phyloP scores from a whole-genome alignment of 64 coral and sea anemone genomes.

The Pocillopora damicornis region DNA sequence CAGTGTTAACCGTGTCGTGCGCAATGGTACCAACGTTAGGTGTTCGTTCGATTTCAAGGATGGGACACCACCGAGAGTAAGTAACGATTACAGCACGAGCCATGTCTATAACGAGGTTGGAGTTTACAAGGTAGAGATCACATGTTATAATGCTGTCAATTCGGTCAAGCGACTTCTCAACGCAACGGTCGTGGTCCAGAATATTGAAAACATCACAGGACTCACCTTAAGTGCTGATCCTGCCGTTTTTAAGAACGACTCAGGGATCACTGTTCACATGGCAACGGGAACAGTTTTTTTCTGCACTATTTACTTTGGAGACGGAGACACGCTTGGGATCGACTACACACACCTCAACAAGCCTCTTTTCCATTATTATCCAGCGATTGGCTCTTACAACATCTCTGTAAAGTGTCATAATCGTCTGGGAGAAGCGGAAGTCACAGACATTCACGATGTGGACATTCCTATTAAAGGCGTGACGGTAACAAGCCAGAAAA shows the following conservation, averaged over 20 bases:
- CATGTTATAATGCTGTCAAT: constrained; percentile 79
- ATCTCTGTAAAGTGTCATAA: constrained; percentile 50
- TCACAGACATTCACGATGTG: constrained; percentile 34
- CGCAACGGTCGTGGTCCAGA: constrained; percentile 60
- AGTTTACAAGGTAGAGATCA: constrained; percentile 64
- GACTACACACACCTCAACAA: constrained; percentile 52
- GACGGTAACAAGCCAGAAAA: constrained; percentile 24
- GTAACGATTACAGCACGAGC: constrained; percentile 23
- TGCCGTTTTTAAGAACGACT: constrained; percentile 42
- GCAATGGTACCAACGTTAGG: constrained; percentile 62
- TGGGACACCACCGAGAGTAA: constrained; percentile 33
- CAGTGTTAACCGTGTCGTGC: constrained; percentile 26
- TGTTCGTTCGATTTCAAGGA: constrained; percentile 77
- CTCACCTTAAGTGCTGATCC: constrained; percentile 33
- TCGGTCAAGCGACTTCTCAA: constrained; percentile 69
- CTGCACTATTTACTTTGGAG: constrained; percentile 66
- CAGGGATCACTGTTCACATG: constrained; percentile 47
- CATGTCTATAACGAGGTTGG: constrained; percentile 56
- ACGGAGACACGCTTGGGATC: constrained; percentile 42
- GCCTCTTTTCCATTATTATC: constrained; percentile 48
- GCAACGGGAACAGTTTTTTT: constrained; percentile 51
- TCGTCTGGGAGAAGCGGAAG: constrained; percentile 27
- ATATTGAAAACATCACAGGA: constrained; percentile 54
- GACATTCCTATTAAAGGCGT: constrained; percentile 60
- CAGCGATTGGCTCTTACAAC: constrained; percentile 53